A percentile compares a stretch with the other conserved stretches of the same genome.
Evolutionary conservation across 1,140 invertebrate species (phyloP).

Genomic region (Eueides isabella): DNA sequence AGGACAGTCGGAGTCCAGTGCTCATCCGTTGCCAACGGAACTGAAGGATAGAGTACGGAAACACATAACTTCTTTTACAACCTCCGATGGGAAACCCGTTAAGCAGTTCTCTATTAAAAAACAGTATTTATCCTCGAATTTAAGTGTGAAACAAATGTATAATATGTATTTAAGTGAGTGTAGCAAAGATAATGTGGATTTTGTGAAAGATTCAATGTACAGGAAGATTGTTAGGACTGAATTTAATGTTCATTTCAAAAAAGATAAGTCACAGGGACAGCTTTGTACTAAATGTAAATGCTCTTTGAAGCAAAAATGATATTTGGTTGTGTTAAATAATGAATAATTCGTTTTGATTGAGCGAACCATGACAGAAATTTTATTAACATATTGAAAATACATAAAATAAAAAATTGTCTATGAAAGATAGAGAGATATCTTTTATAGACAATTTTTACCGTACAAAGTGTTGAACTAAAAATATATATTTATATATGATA

Average conservation of each 20-base stretch:
- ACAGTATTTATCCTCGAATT: conserved; percentile 72
- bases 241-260: conserved; percentile 79
- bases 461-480: no score
- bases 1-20: conserved; percentile 62
- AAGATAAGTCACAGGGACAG: conserved; percentile 64
- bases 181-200: conserved; percentile 55
- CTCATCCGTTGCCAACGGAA: conserved; percentile 62
- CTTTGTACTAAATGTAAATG: conserved; percentile 71
- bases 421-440: no score
- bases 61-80: conserved; percentile 68
- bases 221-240: conserved; percentile 78
- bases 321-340: background rate
- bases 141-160: conserved; percentile 80
- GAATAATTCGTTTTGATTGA: background rate
- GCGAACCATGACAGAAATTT: background rate
- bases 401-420: no score
- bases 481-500: no score
- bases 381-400: no score
- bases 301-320: conserved; percentile 62
- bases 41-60: conserved; percentile 68
- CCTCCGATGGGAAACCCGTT: conserved; percentile 64
- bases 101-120: conserved; percentile 73
- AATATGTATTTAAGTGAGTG: conserved; percentile 73
- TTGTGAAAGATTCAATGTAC: conserved; percentile 79
- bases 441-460: no score